Evolutionary conservation across 1,140 invertebrate species (phyloP).

Genomic region (Heterodera schachtii): DNA sequence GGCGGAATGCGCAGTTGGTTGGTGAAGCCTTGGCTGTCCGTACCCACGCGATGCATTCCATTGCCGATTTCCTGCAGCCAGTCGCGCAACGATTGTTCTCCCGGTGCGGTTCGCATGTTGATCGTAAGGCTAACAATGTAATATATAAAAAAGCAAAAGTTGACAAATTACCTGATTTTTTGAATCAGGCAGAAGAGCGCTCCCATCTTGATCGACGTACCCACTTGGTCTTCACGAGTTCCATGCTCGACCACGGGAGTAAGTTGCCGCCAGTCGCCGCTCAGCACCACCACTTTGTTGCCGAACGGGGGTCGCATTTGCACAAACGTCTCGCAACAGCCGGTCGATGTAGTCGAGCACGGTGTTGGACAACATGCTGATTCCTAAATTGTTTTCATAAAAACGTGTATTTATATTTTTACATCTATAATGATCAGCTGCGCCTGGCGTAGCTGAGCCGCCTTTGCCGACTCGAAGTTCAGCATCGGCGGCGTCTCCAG

Average conservation of each 20-base stretch:
- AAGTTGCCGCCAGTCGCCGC: constrained; percentile 62
- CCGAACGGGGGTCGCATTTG: constrained; percentile 49
- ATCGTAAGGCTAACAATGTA: background rate
- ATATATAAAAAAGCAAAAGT: background rate
- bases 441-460: background rate
- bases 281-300: constrained; percentile 53
- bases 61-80: constrained; percentile 6
- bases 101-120: constrained; percentile 32
- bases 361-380: constrained; percentile 8
- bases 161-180: background rate
- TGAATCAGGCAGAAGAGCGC: background rate
- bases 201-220: background rate
- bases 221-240: constrained; percentile 13
- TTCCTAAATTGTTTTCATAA: background rate
- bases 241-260: constrained; percentile 46
- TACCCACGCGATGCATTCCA: constrained; percentile 4
- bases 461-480: constrained; percentile 12
- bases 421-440: constrained; percentile 4
- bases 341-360: background rate
- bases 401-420: background rate
- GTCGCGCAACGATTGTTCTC: background rate
- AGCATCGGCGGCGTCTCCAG: background rate
- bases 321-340: constrained; percentile 12
- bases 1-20: background rate
- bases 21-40: background rate